These are phyloP conservation scores for Streblospio benedicti DNA, from an alignment of 1,140 invertebrate genomes.

Conservation along the genomic window DNA sequence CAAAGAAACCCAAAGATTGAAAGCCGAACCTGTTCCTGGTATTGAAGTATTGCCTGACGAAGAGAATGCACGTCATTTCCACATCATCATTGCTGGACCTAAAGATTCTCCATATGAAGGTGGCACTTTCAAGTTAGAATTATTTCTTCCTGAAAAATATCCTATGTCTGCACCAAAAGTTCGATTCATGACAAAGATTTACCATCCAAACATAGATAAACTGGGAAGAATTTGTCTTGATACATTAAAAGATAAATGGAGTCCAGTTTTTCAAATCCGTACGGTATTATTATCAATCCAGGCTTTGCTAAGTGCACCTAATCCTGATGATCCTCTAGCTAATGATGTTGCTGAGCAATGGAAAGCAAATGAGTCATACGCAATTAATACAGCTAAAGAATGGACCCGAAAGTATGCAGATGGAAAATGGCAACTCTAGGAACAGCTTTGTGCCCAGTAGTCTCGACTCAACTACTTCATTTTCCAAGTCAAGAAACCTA, in stretches of 20 bases:
- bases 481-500: too few relatives aligned
- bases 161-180: constrained; percentile 75
- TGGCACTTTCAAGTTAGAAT: constrained; percentile 66
- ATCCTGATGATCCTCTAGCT: constrained; percentile 95
- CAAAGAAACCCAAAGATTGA: constrained; percentile 94
- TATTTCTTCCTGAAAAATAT: constrained; percentile 74
- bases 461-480: too few relatives aligned
- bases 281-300: constrained; percentile 94
- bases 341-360: constrained; percentile 96
- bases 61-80: constrained; percentile 90
- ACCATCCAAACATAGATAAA: constrained; percentile 75
- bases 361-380: constrained; percentile 92
- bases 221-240: constrained; percentile 69
- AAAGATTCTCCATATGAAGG: constrained; percentile 64
- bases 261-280: constrained; percentile 91
- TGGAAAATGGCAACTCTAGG: too few relatives aligned
- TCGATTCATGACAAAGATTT: constrained; percentile 71
- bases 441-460: too few relatives aligned
- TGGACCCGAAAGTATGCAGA: too few relatives aligned
- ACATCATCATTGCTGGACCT: constrained; percentile 76
- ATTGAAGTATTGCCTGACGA: constrained; percentile 93
- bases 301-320: constrained; percentile 88
- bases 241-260: constrained; percentile 87
- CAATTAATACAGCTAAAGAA: constrained; percentile 77
- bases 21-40: constrained; percentile 94